phyloP scores from a whole-genome alignment of 2,888 invertebrate genomes.

The Sinodicranocentrus sp. region DNA sequence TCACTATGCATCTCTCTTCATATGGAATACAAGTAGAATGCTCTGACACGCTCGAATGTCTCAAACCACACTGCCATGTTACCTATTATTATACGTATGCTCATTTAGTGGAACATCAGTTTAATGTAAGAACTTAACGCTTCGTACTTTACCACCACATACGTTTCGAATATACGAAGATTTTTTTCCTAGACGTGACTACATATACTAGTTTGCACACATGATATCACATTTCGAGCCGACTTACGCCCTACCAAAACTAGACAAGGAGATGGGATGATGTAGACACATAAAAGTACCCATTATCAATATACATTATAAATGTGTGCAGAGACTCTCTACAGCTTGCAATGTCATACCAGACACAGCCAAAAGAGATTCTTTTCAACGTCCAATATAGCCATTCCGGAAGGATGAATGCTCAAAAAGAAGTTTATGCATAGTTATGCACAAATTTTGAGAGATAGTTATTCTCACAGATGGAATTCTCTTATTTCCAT shows the following conservation, averaged over 20 bases:
- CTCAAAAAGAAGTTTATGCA: conserved; percentile 57
- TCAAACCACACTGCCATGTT: conserved; percentile 35
- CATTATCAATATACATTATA: conserved; percentile 29
- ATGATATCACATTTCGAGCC: neutral
- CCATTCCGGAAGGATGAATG: conserved; percentile 47
- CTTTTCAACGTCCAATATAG: conserved; percentile 12
- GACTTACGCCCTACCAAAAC: no score
- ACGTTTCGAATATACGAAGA: no score
- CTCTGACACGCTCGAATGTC: conserved; percentile 47
- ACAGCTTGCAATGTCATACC: neutral
- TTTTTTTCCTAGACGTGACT: no score
- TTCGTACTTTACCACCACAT: neutral
- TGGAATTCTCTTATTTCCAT: conserved; percentile 21
- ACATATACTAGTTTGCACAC: no score
- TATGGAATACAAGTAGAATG: neutral
- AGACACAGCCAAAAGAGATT: neutral
- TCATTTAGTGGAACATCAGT: conserved; percentile 47
- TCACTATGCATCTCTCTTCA: neutral
- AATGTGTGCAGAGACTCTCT: neutral
- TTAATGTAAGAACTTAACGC: conserved; percentile 19
- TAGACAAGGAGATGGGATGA: neutral
- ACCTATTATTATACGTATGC: conserved; percentile 24
- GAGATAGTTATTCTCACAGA: conserved; percentile 42
- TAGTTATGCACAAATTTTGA: conserved; percentile 57
- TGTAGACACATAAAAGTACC: conserved; percentile 18